phyloP scores from a whole-genome alignment of 1,140 invertebrate genomes.

The Ladona fulva region DNA sequence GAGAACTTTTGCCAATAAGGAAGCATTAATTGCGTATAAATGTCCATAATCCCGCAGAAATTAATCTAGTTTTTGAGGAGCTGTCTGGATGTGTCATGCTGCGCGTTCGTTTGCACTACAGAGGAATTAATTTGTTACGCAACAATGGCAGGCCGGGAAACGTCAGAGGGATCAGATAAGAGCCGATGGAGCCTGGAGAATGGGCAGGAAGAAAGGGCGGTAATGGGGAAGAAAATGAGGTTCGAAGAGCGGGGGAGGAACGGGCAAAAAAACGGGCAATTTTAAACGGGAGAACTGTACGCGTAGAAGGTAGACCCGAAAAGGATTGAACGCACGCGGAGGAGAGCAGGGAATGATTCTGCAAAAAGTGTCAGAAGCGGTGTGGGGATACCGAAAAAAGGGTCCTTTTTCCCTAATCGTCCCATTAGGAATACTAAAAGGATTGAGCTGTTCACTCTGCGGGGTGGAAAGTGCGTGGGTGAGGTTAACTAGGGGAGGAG shows the following conservation, averaged over 20 bases:
- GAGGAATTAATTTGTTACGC: neutral
- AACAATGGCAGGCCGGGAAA: neutral
- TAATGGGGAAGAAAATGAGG: neutral
- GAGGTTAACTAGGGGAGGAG: conserved; percentile 1
- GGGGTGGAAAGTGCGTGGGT: neutral
- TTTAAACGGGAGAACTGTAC: too few relatives aligned
- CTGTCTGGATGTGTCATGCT: neutral
- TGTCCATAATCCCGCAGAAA: too few relatives aligned
- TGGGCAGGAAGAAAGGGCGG: neutral
- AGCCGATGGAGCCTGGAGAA: neutral
- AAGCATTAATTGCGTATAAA: too few relatives aligned
- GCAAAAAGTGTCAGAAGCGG: neutral
- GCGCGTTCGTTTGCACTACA: neutral
- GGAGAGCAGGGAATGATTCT: conserved; percentile 1
- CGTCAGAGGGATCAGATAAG: neutral
- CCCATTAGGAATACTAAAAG: neutral
- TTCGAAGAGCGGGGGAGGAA: too few relatives aligned
- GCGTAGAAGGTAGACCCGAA: too few relatives aligned
- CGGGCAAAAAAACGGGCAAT: neutral
- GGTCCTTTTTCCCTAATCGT: neutral
- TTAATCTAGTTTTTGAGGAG: too few relatives aligned
- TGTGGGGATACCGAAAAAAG: neutral
- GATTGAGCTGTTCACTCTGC: neutral
- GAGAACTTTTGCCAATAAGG: too few relatives aligned
- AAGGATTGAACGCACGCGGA: neutral